Evolutionary conservation across 2,113 vertebrate genomes (phyloP), one percentile per base, ranked within the genome.

Genomic region (Phaethon lepturus): DNA sequence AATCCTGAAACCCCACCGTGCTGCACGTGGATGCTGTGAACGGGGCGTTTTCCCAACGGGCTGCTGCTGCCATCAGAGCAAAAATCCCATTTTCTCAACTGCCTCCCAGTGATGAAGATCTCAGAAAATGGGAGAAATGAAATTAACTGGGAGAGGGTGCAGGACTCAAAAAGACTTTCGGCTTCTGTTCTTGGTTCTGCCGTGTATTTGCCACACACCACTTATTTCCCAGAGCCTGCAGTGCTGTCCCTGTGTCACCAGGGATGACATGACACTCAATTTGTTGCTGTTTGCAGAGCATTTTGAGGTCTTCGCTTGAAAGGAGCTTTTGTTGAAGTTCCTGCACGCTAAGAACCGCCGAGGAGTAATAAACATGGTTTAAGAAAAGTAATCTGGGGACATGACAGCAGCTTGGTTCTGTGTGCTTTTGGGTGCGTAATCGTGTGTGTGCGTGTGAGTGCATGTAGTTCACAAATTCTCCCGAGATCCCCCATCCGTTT

Each of bases 301-400:
- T 72, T 95, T 85, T 69, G 91, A 95, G 84, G 69, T 50, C 86
- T 95, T 94, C 84, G 85, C 84, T 93, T 81, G 75, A 93, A 97
- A 97, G 80, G 53, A 91, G 91, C 74, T 97, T 97, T 97, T 97
- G 96, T 96, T 96, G 93, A 95, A 93, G 77, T 92, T 92, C 72
- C 89, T 80, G 33, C 55, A 5, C 53, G 75, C 91, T 95, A 97
- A 95, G 93, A 87, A 86, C 86, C 33, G 79, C 93, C 84, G 42
- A 22, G 67, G 63, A 96, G 93, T 92, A 97, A 97, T 96, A 97
- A 95, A 91, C 93, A 96, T 0, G 13, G 67, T 95, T 93, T 95
- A 93, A 80, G 80, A 23, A 38, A 95, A 96, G 97, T 60, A 75
- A 94, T 96, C 24, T 96, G 84, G 91, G 77, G 84, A 67, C 82